Evolutionary conservation across 2,888 invertebrate genomes (phyloP).

Genomic region (Metallyticus violacea): DNA sequence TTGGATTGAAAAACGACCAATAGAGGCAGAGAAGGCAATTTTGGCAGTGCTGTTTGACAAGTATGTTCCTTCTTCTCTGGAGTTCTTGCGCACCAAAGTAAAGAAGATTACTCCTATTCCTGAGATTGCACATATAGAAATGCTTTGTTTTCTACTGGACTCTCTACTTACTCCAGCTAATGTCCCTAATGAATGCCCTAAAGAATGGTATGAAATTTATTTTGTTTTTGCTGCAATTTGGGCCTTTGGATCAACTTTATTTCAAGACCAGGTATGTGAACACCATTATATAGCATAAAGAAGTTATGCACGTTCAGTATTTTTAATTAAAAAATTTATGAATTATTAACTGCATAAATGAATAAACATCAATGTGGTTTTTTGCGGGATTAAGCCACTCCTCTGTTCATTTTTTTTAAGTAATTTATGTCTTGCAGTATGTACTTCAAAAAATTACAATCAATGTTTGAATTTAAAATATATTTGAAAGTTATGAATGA

Average conservation of each 20-base stretch:
- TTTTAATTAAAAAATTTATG: too few species aligned
- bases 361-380: too few species aligned
- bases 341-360: too few species aligned
- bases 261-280: constrained; percentile 66
- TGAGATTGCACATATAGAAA: constrained; percentile 84
- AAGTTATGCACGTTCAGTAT: too few species aligned
- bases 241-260: constrained; percentile 91
- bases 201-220: constrained; percentile 92
- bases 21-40: constrained; percentile 72
- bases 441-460: too few species aligned
- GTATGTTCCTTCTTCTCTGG: constrained; percentile 82
- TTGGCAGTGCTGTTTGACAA: constrained; percentile 84
- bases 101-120: constrained; percentile 89
- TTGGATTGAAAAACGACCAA: constrained; percentile 77
- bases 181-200: constrained; percentile 84
- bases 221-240: constrained; percentile 88
- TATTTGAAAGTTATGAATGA: too few species aligned
- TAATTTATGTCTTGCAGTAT: too few species aligned
- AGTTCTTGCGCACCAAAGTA: constrained; percentile 68
- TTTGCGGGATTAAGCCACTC: too few species aligned
- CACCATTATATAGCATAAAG: neutral
- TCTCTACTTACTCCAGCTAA: constrained; percentile 77
- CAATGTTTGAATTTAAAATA: too few species aligned
- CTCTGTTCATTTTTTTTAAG: too few species aligned
- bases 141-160: constrained; percentile 83